Conservation (phyloP, 2,888 invertebrate genomes). For the Trissonchulus latispiculum region DNA sequence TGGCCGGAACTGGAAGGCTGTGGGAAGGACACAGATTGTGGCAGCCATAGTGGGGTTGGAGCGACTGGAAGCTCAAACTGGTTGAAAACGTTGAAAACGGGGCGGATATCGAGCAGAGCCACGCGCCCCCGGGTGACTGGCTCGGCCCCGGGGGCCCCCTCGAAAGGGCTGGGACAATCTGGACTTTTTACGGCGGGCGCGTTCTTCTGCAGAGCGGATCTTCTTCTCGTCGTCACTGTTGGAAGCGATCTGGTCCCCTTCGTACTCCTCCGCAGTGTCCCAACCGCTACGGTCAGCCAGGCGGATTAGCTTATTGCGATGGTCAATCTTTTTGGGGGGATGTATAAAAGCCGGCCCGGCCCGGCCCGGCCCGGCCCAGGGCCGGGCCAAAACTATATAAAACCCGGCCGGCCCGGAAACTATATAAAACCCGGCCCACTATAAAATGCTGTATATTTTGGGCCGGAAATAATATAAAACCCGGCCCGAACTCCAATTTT, state of each 20-base stretch:
- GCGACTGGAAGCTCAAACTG: no score
- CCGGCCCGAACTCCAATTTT: no score
- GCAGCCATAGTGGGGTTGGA: no score
- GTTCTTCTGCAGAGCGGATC: background rate
- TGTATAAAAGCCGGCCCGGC: no score
- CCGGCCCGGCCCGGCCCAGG: no score
- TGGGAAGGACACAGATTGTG: background rate
- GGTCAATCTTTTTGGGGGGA: background rate
- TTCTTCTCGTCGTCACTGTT: conserved; percentile 7
- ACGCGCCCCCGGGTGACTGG: background rate
- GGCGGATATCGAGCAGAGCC: background rate
- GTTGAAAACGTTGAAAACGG: background rate
- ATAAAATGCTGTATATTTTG: no score
- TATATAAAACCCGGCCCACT: no score
- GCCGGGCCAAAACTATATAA: no score
- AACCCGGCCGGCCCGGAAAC: no score
- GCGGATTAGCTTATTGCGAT: background rate
- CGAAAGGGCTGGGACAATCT: background rate
- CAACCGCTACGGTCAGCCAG: background rate
- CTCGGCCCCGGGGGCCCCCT: background rate
- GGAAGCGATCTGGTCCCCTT: background rate
- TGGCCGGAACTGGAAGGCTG: background rate
- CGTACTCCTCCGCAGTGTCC: conserved; percentile 2
- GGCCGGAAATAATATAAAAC: no score
- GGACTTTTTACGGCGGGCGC: background rate